A percentile compares a stretch with the other conserved stretches of the same genome.
phyloP scores from a whole-genome alignment of 2,797 vertebrate species.

The Menidia menidia region DNA sequence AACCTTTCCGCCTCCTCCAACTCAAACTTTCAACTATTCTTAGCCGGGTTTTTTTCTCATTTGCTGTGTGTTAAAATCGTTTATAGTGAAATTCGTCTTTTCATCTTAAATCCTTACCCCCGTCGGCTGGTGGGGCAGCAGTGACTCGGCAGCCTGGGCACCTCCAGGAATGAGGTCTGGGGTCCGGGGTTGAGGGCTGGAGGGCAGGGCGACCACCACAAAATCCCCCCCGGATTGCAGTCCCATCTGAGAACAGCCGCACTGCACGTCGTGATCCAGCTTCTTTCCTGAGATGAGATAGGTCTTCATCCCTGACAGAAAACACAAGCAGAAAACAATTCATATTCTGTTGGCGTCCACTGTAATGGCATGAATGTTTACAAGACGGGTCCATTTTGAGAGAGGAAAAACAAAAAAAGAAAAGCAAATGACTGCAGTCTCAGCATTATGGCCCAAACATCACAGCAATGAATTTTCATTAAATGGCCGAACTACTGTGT shows the following conservation, averaged over 20 bases:
- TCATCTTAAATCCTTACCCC: conserved; percentile 36
- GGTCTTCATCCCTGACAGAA: conserved; percentile 89
- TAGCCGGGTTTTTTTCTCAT: no score
- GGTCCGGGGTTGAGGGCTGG: conserved; percentile 73
- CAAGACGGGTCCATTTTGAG: background rate
- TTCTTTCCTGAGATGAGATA: conserved; percentile 95
- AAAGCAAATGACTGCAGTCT: no score
- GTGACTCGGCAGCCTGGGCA: conserved; percentile 53
- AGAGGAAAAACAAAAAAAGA: background rate
- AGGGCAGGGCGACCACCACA: conserved; percentile 52
- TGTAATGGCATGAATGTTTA: no score
- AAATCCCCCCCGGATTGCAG: conserved; percentile 79
- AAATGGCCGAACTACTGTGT: no score
- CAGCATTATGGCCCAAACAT: no score
- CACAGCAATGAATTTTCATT: no score
- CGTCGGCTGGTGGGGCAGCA: conserved; percentile 46
- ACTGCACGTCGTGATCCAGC: conserved; percentile 84
- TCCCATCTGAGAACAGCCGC: conserved; percentile 85
- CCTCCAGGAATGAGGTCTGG: conserved; percentile 77
- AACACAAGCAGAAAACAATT: conserved; percentile 6
- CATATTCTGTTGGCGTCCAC: background rate
- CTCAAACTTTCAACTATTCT: background rate
- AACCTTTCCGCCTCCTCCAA: no score
- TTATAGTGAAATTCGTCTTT: no score
- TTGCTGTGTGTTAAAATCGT: no score